phyloP scores from a whole-genome alignment of 2,888 invertebrate genomes.

The Dexiosoma caninum region DNA sequence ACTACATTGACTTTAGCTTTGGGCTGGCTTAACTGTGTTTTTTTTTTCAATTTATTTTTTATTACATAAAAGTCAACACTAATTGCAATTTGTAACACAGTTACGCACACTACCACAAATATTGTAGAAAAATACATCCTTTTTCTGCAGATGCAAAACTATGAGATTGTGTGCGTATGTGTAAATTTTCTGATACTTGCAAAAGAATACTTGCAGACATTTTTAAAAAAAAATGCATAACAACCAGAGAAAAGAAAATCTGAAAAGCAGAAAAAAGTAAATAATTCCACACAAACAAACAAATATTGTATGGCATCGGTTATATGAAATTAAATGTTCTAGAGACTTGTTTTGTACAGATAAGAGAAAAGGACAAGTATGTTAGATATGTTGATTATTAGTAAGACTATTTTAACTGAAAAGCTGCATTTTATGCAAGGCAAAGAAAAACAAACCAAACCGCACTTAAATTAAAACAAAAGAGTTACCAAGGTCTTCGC shows the following conservation, averaged over 20 bases:
- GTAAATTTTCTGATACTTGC: conserved; percentile 1
- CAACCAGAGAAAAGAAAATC: neutral
- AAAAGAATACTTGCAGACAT: neutral
- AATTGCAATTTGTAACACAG: conserved; percentile 62
- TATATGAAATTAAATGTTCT: conserved; percentile 8
- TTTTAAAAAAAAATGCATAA: neutral
- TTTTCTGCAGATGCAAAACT: neutral
- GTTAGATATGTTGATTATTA: neutral
- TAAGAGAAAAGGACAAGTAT: neutral
- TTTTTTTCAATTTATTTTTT: neutral
- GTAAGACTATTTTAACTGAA: neutral
- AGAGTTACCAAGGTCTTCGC: conserved; percentile 20
- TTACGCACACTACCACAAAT: conserved; percentile 1
- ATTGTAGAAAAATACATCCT: neutral
- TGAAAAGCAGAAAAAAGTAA: too few species aligned
- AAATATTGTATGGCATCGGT: conserved; percentile 16
- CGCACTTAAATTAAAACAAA: neutral
- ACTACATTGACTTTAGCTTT: conserved; percentile 43
- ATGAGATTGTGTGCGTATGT: neutral
- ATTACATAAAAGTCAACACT: conserved; percentile 57
- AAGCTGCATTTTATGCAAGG: neutral
- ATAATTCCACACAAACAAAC: neutral
- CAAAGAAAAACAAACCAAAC: neutral
- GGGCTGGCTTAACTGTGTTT: conserved; percentile 17
- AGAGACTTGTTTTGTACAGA: neutral